Percentiles rank a stretch among this genome's conserved stretches.
Evolutionary conservation across 2,797 vertebrate genomes (phyloP).

Genomic region (Melopsittacus undulatus): DNA sequence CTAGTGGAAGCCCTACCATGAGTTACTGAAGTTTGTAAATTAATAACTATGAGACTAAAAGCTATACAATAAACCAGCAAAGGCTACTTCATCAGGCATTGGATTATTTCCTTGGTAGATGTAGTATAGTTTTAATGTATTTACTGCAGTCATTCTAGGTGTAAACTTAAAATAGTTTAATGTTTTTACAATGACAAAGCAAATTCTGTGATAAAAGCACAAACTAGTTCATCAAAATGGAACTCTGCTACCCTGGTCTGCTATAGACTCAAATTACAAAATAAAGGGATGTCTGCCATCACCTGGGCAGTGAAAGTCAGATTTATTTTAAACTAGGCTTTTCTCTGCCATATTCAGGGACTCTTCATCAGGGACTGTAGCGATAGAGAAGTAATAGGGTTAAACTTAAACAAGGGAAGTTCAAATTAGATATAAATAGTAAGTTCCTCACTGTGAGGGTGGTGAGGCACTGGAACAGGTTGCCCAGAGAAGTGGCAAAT

Average conservation of each 20-base stretch:
- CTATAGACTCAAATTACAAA: background rate
- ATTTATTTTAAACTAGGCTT: background rate
- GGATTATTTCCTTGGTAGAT: background rate
- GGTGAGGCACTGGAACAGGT: background rate
- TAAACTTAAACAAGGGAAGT: background rate
- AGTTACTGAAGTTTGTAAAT: background rate
- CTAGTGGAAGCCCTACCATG: background rate
- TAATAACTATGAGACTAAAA: background rate
- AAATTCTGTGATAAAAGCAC: background rate
- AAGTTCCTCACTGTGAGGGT: background rate
- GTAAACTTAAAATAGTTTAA: background rate
- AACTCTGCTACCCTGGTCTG: accelerated
- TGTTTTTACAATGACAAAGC: background rate
- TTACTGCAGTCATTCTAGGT: background rate
- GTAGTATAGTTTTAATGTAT: background rate
- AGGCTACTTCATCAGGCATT: background rate
- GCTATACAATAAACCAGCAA: background rate
- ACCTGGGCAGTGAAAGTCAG: background rate
- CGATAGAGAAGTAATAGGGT: background rate
- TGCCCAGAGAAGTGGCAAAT: background rate
- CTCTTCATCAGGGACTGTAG: background rate
- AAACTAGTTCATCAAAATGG: background rate
- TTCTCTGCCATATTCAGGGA: background rate
- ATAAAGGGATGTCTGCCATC: background rate
- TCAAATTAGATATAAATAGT: background rate